phyloP scores from a whole-genome alignment of 1,140 invertebrate genomes.

The Rhopalosiphum padi region DNA sequence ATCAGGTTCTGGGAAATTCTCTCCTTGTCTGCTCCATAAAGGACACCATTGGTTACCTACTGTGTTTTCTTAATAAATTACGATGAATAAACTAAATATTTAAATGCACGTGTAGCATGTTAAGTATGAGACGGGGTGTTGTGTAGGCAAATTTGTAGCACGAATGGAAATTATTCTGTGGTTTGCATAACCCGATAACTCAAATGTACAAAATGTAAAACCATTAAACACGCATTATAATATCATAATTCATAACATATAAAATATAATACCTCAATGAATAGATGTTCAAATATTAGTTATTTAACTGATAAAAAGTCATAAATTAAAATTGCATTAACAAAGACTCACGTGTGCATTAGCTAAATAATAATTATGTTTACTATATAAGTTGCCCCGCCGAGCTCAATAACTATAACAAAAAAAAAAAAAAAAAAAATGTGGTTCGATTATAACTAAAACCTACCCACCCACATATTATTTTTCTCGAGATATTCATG shows the following conservation, averaged over 20 bases:
- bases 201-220: not conserved
- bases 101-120: not conserved
- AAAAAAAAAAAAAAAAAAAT: not conserved
- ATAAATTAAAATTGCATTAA: not conserved
- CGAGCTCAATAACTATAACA: not conserved
- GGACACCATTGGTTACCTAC: not conserved
- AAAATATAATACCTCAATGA: not conserved
- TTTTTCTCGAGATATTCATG: not conserved
- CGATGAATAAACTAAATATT: not conserved
- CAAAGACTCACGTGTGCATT: not conserved
- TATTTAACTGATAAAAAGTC: slow-evolving; percentile 17
- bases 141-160: not conserved
- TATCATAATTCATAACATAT: not conserved
- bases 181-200: not conserved
- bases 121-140: not conserved
- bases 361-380: slow-evolving; percentile 14
- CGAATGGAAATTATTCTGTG: not conserved
- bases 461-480: not conserved
- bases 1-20: not conserved
- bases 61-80: not conserved
- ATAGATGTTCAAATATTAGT: slow-evolving; percentile 13
- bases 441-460: not conserved
- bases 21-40: not conserved
- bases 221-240: not conserved
- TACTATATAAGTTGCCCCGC: not conserved